These are phyloP conservation scores for Botrylloides violaceus DNA, from an alignment of 23 tunicate genomes.

Conservation along the genomic window DNA sequence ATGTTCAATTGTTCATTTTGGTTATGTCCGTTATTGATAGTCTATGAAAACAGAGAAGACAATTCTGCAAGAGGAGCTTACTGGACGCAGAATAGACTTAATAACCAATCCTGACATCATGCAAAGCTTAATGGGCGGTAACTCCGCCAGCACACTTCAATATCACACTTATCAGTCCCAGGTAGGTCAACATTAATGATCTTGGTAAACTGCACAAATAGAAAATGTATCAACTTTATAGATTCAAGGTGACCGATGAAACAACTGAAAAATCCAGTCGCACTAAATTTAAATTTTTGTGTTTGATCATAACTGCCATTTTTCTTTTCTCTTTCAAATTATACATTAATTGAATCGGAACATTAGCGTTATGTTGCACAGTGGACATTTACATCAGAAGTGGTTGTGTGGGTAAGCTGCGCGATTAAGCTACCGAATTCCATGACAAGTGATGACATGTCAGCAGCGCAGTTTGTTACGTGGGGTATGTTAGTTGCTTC, in stretches of 20 bases:
- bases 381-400: no score
- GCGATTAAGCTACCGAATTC: not conserved
- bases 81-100: not conserved
- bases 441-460: not conserved
- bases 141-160: not conserved
- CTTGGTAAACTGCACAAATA: no score
- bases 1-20: not conserved
- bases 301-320: no score
- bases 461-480: not conserved
- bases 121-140: not conserved
- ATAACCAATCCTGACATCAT: not conserved
- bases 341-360: no score
- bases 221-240: no score
- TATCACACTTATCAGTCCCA: not conserved
- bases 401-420: no score
- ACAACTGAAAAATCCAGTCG: no score
- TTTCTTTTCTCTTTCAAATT: no score
- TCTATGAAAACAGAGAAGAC: conserved; percentile 27
- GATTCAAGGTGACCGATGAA: no score
- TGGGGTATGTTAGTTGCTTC: not conserved
- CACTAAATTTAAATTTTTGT: no score
- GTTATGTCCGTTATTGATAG: not conserved
- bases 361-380: no score
- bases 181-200: not conserved
- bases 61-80: conserved; percentile 8